Evolutionary conservation across 1,140 invertebrate species (phyloP).

Genomic region (Nasonia vitripennis): DNA sequence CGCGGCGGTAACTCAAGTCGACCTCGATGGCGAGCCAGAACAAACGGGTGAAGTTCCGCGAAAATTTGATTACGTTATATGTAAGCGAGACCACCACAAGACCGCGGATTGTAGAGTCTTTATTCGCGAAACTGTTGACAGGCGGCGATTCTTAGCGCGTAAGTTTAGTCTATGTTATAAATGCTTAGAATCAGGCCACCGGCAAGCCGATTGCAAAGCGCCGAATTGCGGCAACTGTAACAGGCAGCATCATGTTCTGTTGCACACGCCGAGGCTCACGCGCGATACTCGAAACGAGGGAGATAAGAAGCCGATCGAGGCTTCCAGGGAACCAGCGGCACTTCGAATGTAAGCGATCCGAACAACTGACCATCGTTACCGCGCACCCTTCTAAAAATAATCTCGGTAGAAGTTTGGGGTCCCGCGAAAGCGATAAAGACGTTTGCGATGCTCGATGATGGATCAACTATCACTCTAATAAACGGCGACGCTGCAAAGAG

Average conservation of each 20-base stretch:
- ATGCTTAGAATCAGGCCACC: slow-evolving; percentile 9
- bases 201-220: background rate
- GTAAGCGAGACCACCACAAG: background rate
- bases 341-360: background rate
- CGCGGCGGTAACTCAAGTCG: background rate
- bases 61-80: background rate
- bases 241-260: background rate
- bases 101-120: background rate
- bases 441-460: background rate
- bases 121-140: background rate
- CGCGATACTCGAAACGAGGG: background rate
- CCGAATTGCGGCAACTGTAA: slow-evolving; percentile 2
- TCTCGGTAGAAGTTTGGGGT: background rate
- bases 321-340: background rate
- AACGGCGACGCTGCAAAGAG: background rate
- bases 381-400: background rate
- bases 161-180: slow-evolving; percentile 7
- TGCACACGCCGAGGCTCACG: background rate
- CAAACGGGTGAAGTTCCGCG: no score
- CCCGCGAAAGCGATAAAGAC: background rate
- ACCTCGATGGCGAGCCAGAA: background rate
- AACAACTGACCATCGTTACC: background rate
- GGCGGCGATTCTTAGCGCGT: background rate
- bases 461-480: background rate
- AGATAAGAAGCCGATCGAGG: background rate